Evolutionary conservation across 1,140 invertebrate species (phyloP), one percentile per base, ranked within the genome.

Genomic region (Neodiprion lecontei): DNA sequence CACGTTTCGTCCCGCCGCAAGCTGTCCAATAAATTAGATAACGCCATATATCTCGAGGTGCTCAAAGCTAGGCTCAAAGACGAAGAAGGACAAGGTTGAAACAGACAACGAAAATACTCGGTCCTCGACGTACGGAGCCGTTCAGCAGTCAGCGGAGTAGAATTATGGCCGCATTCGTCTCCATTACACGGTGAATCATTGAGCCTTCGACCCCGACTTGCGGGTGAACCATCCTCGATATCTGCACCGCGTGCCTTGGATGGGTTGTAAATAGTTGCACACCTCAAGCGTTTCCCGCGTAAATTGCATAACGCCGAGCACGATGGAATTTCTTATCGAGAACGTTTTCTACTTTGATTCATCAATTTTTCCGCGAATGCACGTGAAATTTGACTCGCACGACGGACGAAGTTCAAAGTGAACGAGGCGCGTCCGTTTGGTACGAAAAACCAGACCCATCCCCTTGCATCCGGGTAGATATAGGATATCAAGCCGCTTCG

Each of bases 161-260:
- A 40, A 81, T 85, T 83, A 85, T 83, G 79, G 78, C 75, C 80
- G 79, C 81, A 85, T 85, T 85, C 83, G 84, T 85, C 84, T 84
- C 84, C 83, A 85, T 85, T 85, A 85, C 78, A 71, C 77, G 78
- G 78, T 84, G 82, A 85, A 85, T 84, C 82, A 84, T 83, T 80
- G 83, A 78, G 75, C 74, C 77, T 80, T 80, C 79, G 78, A 78
- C 73, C 77, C 73, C 75, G 77, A 72, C 77, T 76, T 74, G 74
- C 78, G 74, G 74, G 73, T 70, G 49, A 77, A 82, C 78, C 77
- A 74, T 71, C 74, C 47, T 72, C 79, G 73, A 80, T 80, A 68
- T 77, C 74, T 76, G 76, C 77, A 75, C 72, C 49, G 75, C 78
- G 76, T 79, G 72, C 75, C 76, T 76, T 72, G 77, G 78, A 78